phyloP scores from a whole-genome alignment of 2,113 vertebrate species.

The Pachyramphus minor region DNA sequence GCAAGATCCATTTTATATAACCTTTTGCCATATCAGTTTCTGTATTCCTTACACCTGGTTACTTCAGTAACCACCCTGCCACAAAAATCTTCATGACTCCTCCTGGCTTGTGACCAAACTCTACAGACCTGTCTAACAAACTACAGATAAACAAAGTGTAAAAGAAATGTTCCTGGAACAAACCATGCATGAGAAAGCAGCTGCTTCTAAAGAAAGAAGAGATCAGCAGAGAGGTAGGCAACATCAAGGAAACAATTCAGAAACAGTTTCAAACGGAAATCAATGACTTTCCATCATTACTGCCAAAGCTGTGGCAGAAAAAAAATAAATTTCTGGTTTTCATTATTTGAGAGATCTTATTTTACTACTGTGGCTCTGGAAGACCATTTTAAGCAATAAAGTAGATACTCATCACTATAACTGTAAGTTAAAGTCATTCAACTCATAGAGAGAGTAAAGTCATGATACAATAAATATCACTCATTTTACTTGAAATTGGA shows the following conservation, averaged over 20 bases:
- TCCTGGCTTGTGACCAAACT: background rate
- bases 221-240: background rate
- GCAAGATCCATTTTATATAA: background rate
- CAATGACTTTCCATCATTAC: background rate
- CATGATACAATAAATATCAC: background rate
- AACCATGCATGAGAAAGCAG: background rate
- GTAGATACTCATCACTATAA: background rate
- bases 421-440: background rate
- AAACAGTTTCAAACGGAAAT: slow-evolving; percentile 14
- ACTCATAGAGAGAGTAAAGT: background rate
- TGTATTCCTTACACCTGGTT: background rate
- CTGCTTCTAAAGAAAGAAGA: background rate
- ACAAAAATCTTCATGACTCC: background rate
- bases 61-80: background rate
- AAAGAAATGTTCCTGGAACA: background rate
- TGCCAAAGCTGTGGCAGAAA: background rate
- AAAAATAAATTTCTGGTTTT: background rate
- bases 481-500: background rate
- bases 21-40: background rate
- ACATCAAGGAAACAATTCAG: background rate
- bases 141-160: background rate
- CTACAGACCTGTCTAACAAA: background rate
- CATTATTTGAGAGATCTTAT: slow-evolving; percentile 1
- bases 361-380: slow-evolving; percentile 10
- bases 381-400: background rate